These are phyloP conservation scores for Rhopilema esculentum DNA, from an alignment of 30 jellyfish, hydroid and myxozoan genomes.

Conservation along the genomic window DNA sequence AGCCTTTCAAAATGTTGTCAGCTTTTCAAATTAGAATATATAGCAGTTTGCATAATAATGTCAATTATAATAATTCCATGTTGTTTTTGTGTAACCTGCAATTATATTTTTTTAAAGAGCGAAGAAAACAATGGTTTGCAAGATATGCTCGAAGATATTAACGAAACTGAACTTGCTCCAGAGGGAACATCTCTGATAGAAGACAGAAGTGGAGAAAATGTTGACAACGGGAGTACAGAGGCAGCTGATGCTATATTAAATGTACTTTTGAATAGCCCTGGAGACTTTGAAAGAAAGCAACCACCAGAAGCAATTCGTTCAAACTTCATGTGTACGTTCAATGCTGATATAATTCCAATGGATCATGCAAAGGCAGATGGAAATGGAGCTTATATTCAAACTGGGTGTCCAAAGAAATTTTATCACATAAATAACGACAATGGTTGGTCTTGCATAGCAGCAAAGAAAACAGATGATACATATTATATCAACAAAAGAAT, in stretches of 20 bases:
- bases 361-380: conserved; percentile 35
- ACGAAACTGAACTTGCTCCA: conserved; percentile 4
- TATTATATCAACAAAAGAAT: conserved; percentile 10
- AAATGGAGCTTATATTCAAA: conserved; percentile 27
- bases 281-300: conserved; percentile 25
- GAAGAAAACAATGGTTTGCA: background rate
- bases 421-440: background rate
- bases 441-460: background rate
- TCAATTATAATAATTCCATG: background rate
- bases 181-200: background rate
- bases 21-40: background rate
- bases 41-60: background rate
- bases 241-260: conserved; percentile 31
- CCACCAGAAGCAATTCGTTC: conserved; percentile 9
- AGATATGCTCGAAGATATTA: background rate
- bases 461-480: background rate
- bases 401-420: conserved; percentile 9
- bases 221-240: background rate
- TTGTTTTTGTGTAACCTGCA: background rate
- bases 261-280: conserved; percentile 21
- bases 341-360: conserved; percentile 21
- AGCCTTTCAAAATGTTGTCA: background rate
- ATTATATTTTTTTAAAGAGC: background rate
- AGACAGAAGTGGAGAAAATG: background rate
- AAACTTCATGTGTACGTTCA: conserved; percentile 46